Conservation (phyloP, 2,113 vertebrate genomes). For the Anolis sagrei region DNA sequence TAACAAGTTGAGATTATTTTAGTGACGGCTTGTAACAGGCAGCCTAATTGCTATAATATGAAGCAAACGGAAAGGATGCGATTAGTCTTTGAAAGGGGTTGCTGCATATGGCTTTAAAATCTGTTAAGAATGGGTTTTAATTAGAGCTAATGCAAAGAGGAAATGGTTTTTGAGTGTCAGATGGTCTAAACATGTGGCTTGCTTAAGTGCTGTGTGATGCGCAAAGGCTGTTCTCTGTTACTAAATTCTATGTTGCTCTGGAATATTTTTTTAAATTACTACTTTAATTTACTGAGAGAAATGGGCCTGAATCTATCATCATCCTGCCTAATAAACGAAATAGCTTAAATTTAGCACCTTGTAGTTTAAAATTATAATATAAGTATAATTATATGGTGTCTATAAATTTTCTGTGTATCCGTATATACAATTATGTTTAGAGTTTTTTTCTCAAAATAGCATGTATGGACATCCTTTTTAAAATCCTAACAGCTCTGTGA, state of each 20-base stretch:
- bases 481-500: not conserved
- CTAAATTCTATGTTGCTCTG: not conserved
- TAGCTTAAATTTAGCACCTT: not conserved
- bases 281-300: not conserved
- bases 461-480: not conserved
- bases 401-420: too few species aligned
- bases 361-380: not conserved
- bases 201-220: not conserved
- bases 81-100: not conserved
- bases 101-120: not conserved
- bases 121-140: conserved; percentile 5
- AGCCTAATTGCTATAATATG: not conserved
- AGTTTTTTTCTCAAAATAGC: not conserved
- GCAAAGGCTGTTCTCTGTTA: not conserved
- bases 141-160: conserved; percentile 8
- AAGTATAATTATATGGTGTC: not conserved
- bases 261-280: not conserved
- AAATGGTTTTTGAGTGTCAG: conserved; percentile 2
- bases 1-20: not conserved
- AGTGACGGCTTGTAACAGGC: not conserved
- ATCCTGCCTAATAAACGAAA: not conserved
- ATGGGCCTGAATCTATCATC: not conserved
- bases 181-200: not conserved
- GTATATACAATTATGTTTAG: too few species aligned
- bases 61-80: not conserved